Conservation (phyloP, 2,888 invertebrate genomes). For the Biston betularia region DNA sequence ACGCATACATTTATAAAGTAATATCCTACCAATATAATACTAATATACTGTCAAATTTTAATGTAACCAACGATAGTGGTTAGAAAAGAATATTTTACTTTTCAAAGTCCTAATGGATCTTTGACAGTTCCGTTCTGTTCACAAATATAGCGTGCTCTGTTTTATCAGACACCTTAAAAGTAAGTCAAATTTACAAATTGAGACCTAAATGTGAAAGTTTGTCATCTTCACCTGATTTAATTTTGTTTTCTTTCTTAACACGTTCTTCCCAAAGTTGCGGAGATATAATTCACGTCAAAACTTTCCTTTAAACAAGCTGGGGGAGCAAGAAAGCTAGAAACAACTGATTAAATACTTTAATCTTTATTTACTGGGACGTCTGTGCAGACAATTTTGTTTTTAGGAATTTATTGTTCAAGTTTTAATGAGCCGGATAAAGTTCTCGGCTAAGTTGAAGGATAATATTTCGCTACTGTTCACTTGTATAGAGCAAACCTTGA, state of each 20-base stretch:
- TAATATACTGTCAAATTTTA: slow-evolving; percentile 84
- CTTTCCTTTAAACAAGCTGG: slow-evolving; percentile 70
- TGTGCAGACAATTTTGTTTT: slow-evolving; percentile 70
- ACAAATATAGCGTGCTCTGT: slow-evolving; percentile 56
- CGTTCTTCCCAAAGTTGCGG: slow-evolving; percentile 54
- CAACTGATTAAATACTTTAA: slow-evolving; percentile 82
- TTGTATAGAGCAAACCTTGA: slow-evolving; percentile 33
- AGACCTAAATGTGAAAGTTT: slow-evolving; percentile 40
- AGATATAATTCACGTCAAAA: slow-evolving; percentile 80
- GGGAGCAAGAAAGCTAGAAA: slow-evolving; percentile 55
- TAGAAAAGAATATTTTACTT: slow-evolving; percentile 19
- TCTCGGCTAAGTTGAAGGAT: slow-evolving; percentile 46
- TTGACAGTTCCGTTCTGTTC: slow-evolving; percentile 59
- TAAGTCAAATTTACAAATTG: slow-evolving; percentile 28
- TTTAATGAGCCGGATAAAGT: slow-evolving; percentile 70
- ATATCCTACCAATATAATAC: slow-evolving; percentile 71
- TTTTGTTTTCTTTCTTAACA: slow-evolving; percentile 37
- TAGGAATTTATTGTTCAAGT: slow-evolving; percentile 75
- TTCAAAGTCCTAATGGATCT: slow-evolving; percentile 52
- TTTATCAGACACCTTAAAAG: slow-evolving; percentile 34
- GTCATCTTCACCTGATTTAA: slow-evolving; percentile 39
- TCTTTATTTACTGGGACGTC: slow-evolving; percentile 80
- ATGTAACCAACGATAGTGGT: slow-evolving; percentile 70
- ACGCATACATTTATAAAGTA: slow-evolving; percentile 72
- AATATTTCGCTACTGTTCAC: slow-evolving; percentile 35